phyloP scores from a whole-genome alignment of 2,113 vertebrate genomes.

The Limanda limanda region DNA sequence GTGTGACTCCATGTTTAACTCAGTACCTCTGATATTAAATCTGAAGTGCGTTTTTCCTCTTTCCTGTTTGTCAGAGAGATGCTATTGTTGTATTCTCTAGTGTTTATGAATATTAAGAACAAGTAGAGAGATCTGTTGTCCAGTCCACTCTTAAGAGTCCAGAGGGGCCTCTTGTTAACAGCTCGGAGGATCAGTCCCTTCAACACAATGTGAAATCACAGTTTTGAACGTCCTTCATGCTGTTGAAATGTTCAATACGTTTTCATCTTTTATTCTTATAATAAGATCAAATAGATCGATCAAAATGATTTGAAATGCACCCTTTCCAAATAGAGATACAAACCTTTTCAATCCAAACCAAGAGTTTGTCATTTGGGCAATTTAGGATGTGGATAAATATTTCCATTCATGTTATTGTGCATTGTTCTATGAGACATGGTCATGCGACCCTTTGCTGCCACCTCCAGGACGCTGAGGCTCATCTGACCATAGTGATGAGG shows the following conservation, averaged over 20 bases:
- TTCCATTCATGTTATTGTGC: neutral
- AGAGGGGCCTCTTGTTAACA: neutral
- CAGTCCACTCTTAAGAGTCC: neutral
- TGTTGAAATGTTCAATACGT: neutral
- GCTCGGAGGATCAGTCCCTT: neutral
- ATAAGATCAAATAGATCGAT: too few relatives aligned
- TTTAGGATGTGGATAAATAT: neutral
- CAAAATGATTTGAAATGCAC: neutral
- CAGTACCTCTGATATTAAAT: slow-evolving; percentile 30
- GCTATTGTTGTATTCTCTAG: slow-evolving; percentile 45
- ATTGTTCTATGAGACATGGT: neutral
- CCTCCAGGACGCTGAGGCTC: slow-evolving; percentile 25
- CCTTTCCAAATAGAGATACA: neutral
- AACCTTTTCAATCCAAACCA: neutral
- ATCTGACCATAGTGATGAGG: too few relatives aligned
- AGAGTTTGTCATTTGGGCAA: neutral
- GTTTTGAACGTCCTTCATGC: neutral
- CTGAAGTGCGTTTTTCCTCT: slow-evolving; percentile 66
- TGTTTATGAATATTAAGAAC: slow-evolving; percentile 37
- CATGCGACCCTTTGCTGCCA: slow-evolving; percentile 44
- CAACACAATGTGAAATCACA: neutral
- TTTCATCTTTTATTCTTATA: neutral
- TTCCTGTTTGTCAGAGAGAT: slow-evolving; percentile 72
- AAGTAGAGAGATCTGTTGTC: slow-evolving; percentile 8
- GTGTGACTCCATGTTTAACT: slow-evolving; percentile 8